Evolutionary conservation across 1,140 invertebrate genomes (phyloP), one percentile per base, ranked within the genome.

Genomic region (Atta texana): DNA sequence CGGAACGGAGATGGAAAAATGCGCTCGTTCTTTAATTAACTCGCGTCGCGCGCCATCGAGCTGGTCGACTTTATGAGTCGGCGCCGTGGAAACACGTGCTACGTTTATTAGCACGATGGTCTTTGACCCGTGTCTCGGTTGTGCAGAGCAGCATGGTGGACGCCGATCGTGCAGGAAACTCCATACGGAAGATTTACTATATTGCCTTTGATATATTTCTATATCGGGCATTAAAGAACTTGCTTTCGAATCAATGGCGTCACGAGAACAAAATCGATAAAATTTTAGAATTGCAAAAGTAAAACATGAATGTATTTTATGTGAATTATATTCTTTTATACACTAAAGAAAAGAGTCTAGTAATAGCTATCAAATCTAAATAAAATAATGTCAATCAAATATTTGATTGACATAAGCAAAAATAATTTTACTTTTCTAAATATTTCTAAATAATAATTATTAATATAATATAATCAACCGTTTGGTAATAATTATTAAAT

Each of bases 51-150:
- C 59, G 61, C 76, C 64, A 80, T 90, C 76, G 81, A 82, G 51
- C 24, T 21, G 44, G 64, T 63, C 61, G 81, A 84, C 34, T 88
- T 90, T 82, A 88, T 84, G 76, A 90, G 76, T 64, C n/a, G n/a
- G 34, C 64, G 51, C 59, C 49, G 75, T 63, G 51, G 75, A 61
- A 90, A 88, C 86, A 86, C 87, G 81, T 86, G 86, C 64, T 82
- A 88, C 89, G 81, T 90, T 90, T 90, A 90, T 90, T 90, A 88
- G 82, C 86, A 69, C 80, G n/a, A 75, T 88, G 82, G 89, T 90
- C 89, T 90, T 88, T 90, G 89, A 90, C 87, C 89, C 39, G 49
- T 63, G 66, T 59, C 69, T 72, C 53, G 68, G 68, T 89, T 49
- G 53, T 85, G 10, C 39, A 57, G 51, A 44, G 55, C 49, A 66